phyloP scores from a whole-genome alignment of 1,140 invertebrate species.

The Nephotettix cincticeps region DNA sequence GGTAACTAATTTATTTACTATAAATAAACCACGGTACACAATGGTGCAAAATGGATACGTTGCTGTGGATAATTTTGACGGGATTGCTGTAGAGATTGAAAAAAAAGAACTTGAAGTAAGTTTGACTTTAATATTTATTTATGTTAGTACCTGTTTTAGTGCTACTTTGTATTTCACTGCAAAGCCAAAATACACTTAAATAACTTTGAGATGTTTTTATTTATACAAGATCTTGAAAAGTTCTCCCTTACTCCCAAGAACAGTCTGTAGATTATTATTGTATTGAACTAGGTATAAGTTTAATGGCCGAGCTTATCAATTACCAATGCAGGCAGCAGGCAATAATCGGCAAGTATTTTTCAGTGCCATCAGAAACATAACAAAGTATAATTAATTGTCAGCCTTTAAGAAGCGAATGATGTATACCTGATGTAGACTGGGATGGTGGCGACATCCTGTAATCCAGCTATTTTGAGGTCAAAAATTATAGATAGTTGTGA shows the following conservation, averaged over 20 bases:
- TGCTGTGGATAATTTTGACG: conserved; percentile 35
- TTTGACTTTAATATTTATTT: background rate
- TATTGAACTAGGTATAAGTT: background rate
- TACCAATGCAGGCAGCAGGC: too few relatives aligned
- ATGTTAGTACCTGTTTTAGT: too few relatives aligned
- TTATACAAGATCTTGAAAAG: background rate
- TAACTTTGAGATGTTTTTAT: background rate
- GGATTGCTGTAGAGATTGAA: conserved; percentile 39
- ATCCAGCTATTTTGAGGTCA: too few relatives aligned
- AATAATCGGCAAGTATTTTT: too few relatives aligned
- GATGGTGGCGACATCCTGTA: too few relatives aligned
- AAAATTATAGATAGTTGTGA: too few relatives aligned
- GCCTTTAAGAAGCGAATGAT: too few relatives aligned
- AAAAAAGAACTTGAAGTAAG: conserved; percentile 42
- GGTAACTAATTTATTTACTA: background rate
- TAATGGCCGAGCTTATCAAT: too few relatives aligned
- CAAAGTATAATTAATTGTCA: too few relatives aligned
- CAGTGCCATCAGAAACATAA: too few relatives aligned
- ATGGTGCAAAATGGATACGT: background rate
- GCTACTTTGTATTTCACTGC: background rate
- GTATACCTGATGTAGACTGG: too few relatives aligned
- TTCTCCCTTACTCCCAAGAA: background rate
- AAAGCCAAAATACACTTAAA: background rate
- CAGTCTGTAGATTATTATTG: background rate
- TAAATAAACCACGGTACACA: background rate